Percentiles rank a stretch among this genome's conserved stretches.
phyloP scores from a whole-genome alignment of 2,113 vertebrate genomes.

The Neolamprologus sp. region DNA sequence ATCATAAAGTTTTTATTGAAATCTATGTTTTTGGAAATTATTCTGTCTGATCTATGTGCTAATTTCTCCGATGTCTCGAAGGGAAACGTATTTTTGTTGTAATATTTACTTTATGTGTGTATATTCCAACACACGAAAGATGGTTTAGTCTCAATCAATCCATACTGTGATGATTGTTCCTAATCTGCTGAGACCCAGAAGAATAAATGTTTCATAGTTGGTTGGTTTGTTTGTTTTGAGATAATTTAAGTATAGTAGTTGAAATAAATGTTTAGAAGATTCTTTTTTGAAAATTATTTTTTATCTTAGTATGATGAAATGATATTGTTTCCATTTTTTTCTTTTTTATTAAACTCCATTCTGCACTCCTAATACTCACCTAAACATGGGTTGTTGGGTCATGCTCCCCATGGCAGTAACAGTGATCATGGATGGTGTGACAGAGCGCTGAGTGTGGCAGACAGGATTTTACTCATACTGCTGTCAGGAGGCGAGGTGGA shows the following conservation, averaged over 20 bases:
- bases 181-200: neutral
- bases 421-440: neutral
- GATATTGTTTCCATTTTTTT: neutral
- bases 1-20: neutral
- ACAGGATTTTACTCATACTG: neutral
- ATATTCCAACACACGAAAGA: neutral
- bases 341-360: neutral
- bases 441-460: neutral
- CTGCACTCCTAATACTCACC: neutral
- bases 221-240: fast-evolving
- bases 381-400: neutral
- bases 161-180: neutral
- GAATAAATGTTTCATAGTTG: neutral
- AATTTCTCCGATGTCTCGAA: neutral
- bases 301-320: neutral
- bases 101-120: neutral
- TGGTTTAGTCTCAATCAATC: fast-evolving
- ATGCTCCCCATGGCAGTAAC: neutral
- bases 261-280: neutral
- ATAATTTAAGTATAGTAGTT: neutral
- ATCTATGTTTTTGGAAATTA: neutral
- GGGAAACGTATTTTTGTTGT: neutral
- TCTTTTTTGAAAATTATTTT: fast-evolving
- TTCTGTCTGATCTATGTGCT: fast-evolving
- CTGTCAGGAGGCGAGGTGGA: neutral